Base-by-base conservation (phyloP, 2,888 invertebrate genomes). In the Sialis lutaria region DNA sequence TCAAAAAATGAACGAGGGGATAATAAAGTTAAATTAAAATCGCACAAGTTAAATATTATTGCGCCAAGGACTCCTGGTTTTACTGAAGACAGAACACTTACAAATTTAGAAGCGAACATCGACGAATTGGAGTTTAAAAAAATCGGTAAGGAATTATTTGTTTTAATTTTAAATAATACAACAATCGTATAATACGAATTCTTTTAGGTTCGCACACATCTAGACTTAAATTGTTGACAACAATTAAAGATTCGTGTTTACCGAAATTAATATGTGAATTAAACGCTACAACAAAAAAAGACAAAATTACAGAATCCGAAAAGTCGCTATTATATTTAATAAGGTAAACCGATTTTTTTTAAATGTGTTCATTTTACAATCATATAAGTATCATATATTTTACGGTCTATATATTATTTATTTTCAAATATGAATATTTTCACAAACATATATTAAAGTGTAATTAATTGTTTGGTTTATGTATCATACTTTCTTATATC, bases 221-320 rank as follows among this genome's bases (percentile, higher is more conserved):
- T 43, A 69, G 65, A 52, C 62, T 68, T 2, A 69, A 68, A 58
- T 67, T 76, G 55, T 59, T 75, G 59, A 60, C 69, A 49, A 75
- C 72, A 8, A 74, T 77, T 53, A 75, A 75, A 62, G 75, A 70
- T 50, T 73, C 74, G 8, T 78, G 77, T 58, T 63, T 78, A 47
- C 77, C 78, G 5, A 78, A 78, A 62, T 63, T 78, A 51, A 76
- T 78, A 49, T 78, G 78, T 58, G 77, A 78, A 60, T 60, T 78
- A 55, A 76, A 75, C 51, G 75, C 77, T 10, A 69, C 73, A 13
- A 68, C 73, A 13, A 67, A 73, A 54, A 74, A 72, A 53, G 72
- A 75, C 50, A 72, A 72, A 52, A 60, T 78, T 44, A 72, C 74
- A 34, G 74, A 75, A 48, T 74, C 75, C 52, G 78, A 78, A 58